Evolutionary conservation across 2,888 invertebrate genomes (phyloP), one percentile per base, ranked within the genome.

Genomic region (Falcaria lacertinaria): DNA sequence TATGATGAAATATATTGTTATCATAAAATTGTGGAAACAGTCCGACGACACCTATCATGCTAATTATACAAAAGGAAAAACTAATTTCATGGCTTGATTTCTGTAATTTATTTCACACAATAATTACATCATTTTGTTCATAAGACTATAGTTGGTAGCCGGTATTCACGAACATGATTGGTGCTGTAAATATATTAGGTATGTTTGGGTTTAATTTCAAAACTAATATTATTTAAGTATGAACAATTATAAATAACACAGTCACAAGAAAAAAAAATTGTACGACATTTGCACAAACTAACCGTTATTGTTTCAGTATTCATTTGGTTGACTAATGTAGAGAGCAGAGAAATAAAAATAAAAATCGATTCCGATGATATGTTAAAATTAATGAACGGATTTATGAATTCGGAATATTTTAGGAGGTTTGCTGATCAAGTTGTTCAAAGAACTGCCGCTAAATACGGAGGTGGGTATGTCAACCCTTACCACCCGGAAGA

Each of bases 401-500:
- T 63, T 0, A 35, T 64, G 8, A 57, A 42, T 32, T 48, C 60
- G 0, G 50, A 57, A 1, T 42, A 48, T 0, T 43, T 71, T 4
- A 59, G 44, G 48, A 60, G 54, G 0, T 47, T 65, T 28, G 55
- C 62, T 33, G 43, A 35, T 0, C 47, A 61, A 52, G 19, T 66
- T 4, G 33, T 57, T 39, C 50, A 48, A 40, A 54, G 59, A 45
- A 44, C 50, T 19, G 34, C 42, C 0, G 28, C 32, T 1, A 50
- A 46, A 39, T 22, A 36, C 32, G 19, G 39, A 0, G 41, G 33
- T 5, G 37, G 14, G 4, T 68, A 63, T 11, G 67, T 58, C 11
- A 78, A 78, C 38, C 78, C 78, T 6, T 79, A 68, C 41, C 78
- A 79, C 15, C 78, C 78, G 2, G 78, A 79, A 62, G 77, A 79